phyloP scores from a whole-genome alignment of 2,797 vertebrate species.

The Leptatherina wallacei region DNA sequence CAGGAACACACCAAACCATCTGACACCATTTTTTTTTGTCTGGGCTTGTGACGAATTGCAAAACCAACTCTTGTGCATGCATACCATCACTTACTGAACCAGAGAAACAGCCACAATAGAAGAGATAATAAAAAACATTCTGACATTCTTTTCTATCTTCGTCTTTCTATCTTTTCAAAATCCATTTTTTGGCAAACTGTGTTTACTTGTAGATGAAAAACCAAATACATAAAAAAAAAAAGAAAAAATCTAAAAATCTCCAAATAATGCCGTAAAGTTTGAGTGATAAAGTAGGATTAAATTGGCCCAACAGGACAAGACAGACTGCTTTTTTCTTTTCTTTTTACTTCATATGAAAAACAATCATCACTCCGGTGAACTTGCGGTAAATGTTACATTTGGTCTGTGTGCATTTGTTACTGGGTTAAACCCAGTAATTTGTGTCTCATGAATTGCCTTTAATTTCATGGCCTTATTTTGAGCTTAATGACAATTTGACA shows the following conservation, averaged over 20 bases:
- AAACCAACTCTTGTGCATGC: not conserved
- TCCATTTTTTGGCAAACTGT: not conserved
- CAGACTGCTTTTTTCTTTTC: too few species aligned
- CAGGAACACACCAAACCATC: not conserved
- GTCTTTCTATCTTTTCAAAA: not conserved
- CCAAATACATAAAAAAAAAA: not conserved
- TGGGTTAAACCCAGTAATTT: not conserved
- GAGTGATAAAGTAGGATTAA: not conserved
- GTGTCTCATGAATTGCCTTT: constrained; percentile 2
- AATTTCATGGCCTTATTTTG: constrained; percentile 23
- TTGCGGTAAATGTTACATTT: not conserved
- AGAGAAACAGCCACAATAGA: too few species aligned
- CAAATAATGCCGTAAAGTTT: not conserved
- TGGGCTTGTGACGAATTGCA: not conserved
- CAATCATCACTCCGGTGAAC: not conserved
- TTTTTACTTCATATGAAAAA: not conserved
- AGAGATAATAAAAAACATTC: too few species aligned
- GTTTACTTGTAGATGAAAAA: not conserved
- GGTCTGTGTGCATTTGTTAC: not conserved
- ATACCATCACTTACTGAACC: not conserved
- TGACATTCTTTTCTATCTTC: too few species aligned
- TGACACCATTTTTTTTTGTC: not conserved
- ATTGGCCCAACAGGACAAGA: too few species aligned
- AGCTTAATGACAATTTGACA: constrained; percentile 23
- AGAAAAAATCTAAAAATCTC: too few species aligned